phyloP scores from a whole-genome alignment of 2,888 invertebrate species.

The Bellardia bayeri region DNA sequence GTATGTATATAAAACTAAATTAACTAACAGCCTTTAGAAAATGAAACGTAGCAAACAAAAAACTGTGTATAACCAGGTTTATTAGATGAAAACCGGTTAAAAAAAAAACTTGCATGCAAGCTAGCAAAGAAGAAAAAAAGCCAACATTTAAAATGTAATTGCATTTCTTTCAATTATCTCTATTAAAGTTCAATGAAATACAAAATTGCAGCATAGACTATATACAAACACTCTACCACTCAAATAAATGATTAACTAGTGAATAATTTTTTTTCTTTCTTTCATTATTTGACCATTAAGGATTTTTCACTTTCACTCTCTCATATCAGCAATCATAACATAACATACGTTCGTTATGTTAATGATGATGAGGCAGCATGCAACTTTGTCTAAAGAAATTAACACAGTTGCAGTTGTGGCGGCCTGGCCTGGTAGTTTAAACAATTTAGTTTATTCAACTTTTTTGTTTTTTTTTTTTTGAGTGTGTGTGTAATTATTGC shows the following conservation, averaged over 20 bases:
- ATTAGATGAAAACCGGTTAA: constrained; percentile 62
- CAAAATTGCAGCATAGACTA: constrained; percentile 45
- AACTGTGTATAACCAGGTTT: constrained; percentile 45
- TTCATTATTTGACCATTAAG: constrained; percentile 56
- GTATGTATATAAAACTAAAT: neutral
- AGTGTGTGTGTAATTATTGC: neutral
- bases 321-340: neutral
- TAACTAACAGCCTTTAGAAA: constrained; percentile 20
- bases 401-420: neutral
- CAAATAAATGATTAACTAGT: constrained; percentile 27
- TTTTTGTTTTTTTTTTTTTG: neutral
- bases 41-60: neutral
- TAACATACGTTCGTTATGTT: neutral
- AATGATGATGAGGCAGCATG: constrained; percentile 44
- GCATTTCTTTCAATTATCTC: constrained; percentile 61
- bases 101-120: constrained; percentile 16
- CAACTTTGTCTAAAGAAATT: constrained; percentile 41
- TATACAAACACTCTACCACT: neutral
- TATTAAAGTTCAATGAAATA: constrained; percentile 70
- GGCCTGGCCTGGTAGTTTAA: no score
- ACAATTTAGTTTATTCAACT: constrained; percentile 53
- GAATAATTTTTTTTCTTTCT: neutral
- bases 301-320: constrained; percentile 67
- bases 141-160: constrained; percentile 55
- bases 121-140: constrained; percentile 7